phyloP scores from a whole-genome alignment of 2,888 invertebrate genomes.

The Callinectes sapidus region DNA sequence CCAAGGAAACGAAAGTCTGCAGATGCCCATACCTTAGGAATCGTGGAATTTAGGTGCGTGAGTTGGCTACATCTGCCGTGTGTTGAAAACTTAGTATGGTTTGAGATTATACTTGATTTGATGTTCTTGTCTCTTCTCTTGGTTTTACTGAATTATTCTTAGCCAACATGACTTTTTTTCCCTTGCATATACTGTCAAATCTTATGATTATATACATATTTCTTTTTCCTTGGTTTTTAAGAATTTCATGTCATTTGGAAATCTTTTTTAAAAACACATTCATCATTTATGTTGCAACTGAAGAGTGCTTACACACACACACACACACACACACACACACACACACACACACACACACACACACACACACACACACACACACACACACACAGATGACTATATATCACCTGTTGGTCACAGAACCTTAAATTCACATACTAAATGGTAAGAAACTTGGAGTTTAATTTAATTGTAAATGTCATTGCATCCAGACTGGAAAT shows the following conservation, averaged over 20 bases:
- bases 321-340: background rate
- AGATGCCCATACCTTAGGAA: conserved; percentile 50
- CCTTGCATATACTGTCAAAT: background rate
- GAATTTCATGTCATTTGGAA: no score
- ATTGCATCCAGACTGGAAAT: background rate
- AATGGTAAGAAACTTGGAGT: no score
- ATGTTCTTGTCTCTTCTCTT: background rate
- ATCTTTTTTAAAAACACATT: background rate
- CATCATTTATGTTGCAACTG: background rate
- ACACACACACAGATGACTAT: background rate
- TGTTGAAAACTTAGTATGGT: background rate
- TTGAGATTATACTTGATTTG: background rate
- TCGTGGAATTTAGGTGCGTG: conserved; percentile 39
- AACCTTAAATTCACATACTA: no score
- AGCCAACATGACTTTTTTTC: background rate
- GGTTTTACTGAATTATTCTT: background rate
- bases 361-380: no score
- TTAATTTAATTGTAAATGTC: background rate
- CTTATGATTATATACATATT: background rate
- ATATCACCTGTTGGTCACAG: no score
- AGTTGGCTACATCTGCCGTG: background rate
- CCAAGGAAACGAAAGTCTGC: conserved; percentile 62
- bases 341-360: background rate
- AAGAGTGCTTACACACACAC: background rate
- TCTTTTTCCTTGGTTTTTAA: no score